Base-by-base conservation (phyloP, 2,888 invertebrate genomes). In the Phaedon cochleariae region DNA sequence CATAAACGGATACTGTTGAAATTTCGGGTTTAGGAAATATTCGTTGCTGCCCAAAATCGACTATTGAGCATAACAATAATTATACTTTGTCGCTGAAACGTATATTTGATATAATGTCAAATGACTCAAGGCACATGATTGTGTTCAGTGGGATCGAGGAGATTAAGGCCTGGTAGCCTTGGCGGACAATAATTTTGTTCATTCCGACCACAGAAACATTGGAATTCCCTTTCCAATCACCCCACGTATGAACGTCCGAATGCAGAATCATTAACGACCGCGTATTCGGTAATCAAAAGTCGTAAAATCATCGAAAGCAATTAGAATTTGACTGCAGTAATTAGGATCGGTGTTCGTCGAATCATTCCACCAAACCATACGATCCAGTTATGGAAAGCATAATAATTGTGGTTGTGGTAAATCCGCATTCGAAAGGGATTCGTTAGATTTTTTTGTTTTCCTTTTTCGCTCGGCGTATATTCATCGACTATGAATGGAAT, bases 241-340 rank as follows among this genome's bases (percentile, higher is more conserved):
- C 31, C 10, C 31, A 1, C 10, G 10, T 9, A 34, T 34, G 26
- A n/a, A 26, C 26, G 26, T 54, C 20, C 54, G 37, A 34, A 34
- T 52, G 59, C 26, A 6, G 26, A 26, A 26, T n/a, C n/a, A n/a
- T n/a, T n/a, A n/a, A n/a, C 31, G 60, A 37, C 20, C 18, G 41
- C 20, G 37, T 53, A 17, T 59, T 59, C 59, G 17, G 60, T 60
- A 52, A 60, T 53, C 41, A 53, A 60, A 60, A 60, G 60, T 60
- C 52, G 45, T 60, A 60, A 60, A 52, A 60, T 60, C 52, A 45
- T 60, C 52, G 60, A 26, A 22, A 60, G 52, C 60, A 67, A 67
- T 61, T 59, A 15, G 59, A 55, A 58, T 64, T 64, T 62, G 59
- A 64, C 58, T 49, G 59, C 59, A 62, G 59, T 64, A 61, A 65